Evolutionary conservation across 2,888 invertebrate species (phyloP).

Genomic region (Monoplex corrugatus): DNA sequence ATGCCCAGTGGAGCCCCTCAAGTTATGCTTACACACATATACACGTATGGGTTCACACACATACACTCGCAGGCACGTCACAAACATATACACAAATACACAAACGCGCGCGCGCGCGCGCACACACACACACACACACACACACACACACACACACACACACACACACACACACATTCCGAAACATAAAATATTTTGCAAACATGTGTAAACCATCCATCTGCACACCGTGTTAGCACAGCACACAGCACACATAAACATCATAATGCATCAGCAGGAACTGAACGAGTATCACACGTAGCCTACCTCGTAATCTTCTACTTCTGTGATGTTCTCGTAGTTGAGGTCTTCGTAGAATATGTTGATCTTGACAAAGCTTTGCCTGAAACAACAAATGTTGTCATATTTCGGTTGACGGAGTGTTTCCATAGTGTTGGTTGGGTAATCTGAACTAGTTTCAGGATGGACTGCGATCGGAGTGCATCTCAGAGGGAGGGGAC

Average conservation of each 20-base stretch:
- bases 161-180: background rate
- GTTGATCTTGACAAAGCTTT: constrained; percentile 58
- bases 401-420: background rate
- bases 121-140: constrained; percentile 1
- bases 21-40: too few relatives aligned
- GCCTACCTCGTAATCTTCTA: constrained; percentile 55
- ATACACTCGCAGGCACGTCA: background rate
- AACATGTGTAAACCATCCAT: too few relatives aligned
- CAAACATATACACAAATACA: background rate
- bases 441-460: background rate
- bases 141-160: constrained; percentile 1
- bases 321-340: constrained; percentile 58
- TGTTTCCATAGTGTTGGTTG: background rate
- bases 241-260: too few relatives aligned
- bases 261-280: too few relatives aligned
- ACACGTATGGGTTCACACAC: background rate
- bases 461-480: too few relatives aligned
- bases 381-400: constrained; percentile 47
- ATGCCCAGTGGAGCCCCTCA: too few relatives aligned
- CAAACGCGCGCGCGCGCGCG: background rate
- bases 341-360: constrained; percentile 59
- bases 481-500: too few relatives aligned
- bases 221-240: too few relatives aligned
- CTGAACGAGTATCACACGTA: too few relatives aligned
- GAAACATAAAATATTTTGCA: background rate